Evolutionary conservation across 2,888 invertebrate genomes (phyloP), one percentile per base, ranked within the genome.

Genomic region (Prosopocoilus inquinatus): DNA sequence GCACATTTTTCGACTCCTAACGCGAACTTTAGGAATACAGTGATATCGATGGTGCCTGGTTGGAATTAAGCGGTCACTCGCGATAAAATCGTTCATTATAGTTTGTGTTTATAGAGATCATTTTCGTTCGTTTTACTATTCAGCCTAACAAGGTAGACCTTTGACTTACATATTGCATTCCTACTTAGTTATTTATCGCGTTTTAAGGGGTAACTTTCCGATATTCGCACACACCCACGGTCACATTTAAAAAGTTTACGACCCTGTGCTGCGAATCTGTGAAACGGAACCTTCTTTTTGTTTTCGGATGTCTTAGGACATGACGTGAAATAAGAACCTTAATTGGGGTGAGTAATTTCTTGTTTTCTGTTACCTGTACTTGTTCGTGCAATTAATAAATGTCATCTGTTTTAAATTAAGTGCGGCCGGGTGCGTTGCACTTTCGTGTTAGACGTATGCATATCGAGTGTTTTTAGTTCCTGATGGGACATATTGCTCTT

Each of bases 91-190:
- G 47, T 51, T 49, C 50, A 35, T 39, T 55, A 57, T 53, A 57
- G 53, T 57, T 57, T 57, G 48, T 57, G 61, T 64, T 54, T 63
- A 65, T 71, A 73, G 64, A 68, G 73, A 66, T 69, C 72, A 72
- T 64, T 69, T 68, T 73, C 66, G 70, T 66, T 60, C 62, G 65
- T 66, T 66, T 65, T 62, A 66, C 70, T 64, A 65, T 68, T 73
- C 72, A 69, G 70, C 71, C 73, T 73, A 72, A 74, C 74, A 70
- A 70, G 73, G 71, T 64, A 68, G 68, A 69, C 67, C 70, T 71
- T 70, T 70, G 70, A 68, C 69, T 72, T 69, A 65, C 60, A 58
- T 60, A 58, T 60, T 61, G 39, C 44, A 43, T 39, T 9, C 28
- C 47, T 32, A 41, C n/a, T 47, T 7, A 20, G 34, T 47, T 11